Conservation (phyloP, 2,888 invertebrate genomes). For the Habroteleia sp. region DNA sequence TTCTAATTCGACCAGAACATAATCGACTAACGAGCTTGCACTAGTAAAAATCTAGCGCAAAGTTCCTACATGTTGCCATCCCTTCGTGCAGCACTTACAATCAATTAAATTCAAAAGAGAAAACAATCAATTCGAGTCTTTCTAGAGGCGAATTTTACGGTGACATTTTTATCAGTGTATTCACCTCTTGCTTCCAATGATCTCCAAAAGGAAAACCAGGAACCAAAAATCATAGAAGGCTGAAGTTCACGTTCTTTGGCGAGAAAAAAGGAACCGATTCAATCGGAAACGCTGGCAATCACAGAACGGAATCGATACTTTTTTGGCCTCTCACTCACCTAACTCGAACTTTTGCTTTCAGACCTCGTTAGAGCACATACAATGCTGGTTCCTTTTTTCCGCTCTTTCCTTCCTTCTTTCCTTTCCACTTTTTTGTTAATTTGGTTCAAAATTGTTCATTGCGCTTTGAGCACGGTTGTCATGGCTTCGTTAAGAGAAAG, state of each 20-base stretch:
- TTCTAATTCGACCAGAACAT: slow-evolving; percentile 6
- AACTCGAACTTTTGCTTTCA: slow-evolving; percentile 9
- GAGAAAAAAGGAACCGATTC: slow-evolving; percentile 31
- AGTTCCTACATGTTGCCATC: too few relatives aligned
- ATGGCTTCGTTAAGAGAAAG: slow-evolving; percentile 31
- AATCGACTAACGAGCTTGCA: not conserved
- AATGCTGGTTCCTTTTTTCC: too few relatives aligned
- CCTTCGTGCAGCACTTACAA: too few relatives aligned
- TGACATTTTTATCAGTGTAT: too few relatives aligned
- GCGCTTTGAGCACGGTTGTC: not conserved
- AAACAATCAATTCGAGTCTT: too few relatives aligned
- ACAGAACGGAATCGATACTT: slow-evolving; percentile 44
- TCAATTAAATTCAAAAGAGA: too few relatives aligned
- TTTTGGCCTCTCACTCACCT: slow-evolving; percentile 24
- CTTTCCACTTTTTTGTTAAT: slow-evolving; percentile 3
- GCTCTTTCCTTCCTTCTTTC: not conserved
- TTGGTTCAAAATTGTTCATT: not conserved
- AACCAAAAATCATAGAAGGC: slow-evolving; percentile 15
- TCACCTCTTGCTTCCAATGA: not conserved
- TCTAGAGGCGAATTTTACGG: too few relatives aligned
- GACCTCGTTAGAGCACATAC: slow-evolving; percentile 21
- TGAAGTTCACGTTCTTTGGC: slow-evolving; percentile 14
- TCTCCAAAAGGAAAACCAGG: not conserved
- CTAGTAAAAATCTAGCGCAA: too few relatives aligned
- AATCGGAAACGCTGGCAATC: slow-evolving; percentile 39